Evolutionary conservation across 2,113 vertebrate species (phyloP).

Genomic region (Sinocyclocheilus rhinocerous): DNA sequence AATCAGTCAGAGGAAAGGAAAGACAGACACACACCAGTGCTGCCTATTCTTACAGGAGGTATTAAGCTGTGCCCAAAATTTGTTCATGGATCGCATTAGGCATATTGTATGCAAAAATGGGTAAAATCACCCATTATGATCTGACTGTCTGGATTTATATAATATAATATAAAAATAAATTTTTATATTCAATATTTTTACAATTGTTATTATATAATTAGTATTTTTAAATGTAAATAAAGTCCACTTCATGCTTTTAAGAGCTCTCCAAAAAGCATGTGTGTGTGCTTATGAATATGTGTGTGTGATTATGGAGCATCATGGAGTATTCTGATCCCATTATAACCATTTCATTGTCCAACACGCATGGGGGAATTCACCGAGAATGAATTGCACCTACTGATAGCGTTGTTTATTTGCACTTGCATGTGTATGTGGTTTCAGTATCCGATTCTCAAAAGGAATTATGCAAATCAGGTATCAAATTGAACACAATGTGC

Average conservation of each 20-base stretch:
- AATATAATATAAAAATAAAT: neutral
- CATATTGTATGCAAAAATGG: neutral
- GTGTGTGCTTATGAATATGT: conserved; percentile 31
- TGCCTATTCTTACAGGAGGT: neutral
- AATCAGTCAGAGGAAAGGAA: neutral
- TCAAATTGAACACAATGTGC: neutral
- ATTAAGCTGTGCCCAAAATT: neutral
- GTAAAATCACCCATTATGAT: neutral
- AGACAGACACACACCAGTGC: neutral
- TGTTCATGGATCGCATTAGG: neutral
- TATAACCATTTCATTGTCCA: neutral
- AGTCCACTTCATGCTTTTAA: neutral
- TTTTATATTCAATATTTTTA: neutral
- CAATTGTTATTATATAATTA: neutral
- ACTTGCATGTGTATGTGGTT: neutral
- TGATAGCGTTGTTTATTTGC: conserved; percentile 13
- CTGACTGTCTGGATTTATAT: neutral
- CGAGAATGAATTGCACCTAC: neutral
- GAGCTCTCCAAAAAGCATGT: neutral
- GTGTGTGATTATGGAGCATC: conserved; percentile 25
- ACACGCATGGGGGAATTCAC: neutral
- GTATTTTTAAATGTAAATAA: neutral
- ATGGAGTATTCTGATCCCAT: neutral
- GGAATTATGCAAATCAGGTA: neutral
- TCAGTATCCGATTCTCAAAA: neutral